Conservation (phyloP, 2,888 invertebrate genomes). For the Lepidochitona cinerea region DNA sequence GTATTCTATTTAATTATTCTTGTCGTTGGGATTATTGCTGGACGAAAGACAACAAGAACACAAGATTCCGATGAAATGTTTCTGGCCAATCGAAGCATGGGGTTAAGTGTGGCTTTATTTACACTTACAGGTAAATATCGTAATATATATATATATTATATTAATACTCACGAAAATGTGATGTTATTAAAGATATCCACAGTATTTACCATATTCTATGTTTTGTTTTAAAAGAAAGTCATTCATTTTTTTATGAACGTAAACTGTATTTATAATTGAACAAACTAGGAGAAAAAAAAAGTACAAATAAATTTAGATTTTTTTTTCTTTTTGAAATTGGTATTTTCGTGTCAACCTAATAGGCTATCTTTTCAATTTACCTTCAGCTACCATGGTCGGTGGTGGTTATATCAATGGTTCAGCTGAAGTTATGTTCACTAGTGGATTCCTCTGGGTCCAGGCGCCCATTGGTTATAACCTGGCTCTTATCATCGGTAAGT, state of each 20-base stretch:
- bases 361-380: too few relatives aligned
- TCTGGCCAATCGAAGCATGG: slow-evolving; percentile 95
- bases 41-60: slow-evolving; percentile 81
- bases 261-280: too few relatives aligned
- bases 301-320: too few relatives aligned
- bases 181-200: too few relatives aligned
- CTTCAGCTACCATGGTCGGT: slow-evolving; percentile 41
- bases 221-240: too few relatives aligned
- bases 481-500: slow-evolving; percentile 36
- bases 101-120: slow-evolving; percentile 96
- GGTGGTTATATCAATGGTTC: slow-evolving; percentile 44
- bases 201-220: too few relatives aligned
- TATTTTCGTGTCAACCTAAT: too few relatives aligned
- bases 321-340: too few relatives aligned
- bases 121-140: slow-evolving; percentile 96
- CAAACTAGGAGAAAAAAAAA: too few relatives aligned
- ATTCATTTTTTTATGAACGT: too few relatives aligned
- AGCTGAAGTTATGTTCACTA: slow-evolving; percentile 33
- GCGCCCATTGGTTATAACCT: slow-evolving; percentile 39
- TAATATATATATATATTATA: too few relatives aligned
- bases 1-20: slow-evolving; percentile 96
- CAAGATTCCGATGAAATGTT: slow-evolving; percentile 88
- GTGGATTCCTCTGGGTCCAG: slow-evolving; percentile 35
- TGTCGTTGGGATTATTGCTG: slow-evolving; percentile 96
- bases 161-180: too few relatives aligned